Base-by-base conservation (phyloP, 2,113 vertebrate genomes). In the Nibea coibor region DNA sequence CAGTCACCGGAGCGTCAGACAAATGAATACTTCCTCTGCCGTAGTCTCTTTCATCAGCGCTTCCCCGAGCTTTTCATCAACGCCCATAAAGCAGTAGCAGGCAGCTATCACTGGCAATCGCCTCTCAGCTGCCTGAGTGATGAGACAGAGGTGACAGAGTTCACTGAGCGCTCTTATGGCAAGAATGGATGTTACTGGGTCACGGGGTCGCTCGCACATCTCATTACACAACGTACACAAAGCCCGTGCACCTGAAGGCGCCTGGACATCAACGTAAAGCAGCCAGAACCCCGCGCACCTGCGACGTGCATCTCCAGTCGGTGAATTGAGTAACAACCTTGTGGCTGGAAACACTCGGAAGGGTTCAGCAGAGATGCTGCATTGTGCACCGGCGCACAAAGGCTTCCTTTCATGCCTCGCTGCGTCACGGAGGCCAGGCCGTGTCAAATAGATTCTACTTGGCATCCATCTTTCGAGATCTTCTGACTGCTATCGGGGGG, bases 11-110 rank as follows among this genome's bases (percentile, higher is more conserved):
- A 68, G 78, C 87, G 43, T 87, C 89, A 88, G 88, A 92, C 92
- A 93, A 93, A 93, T 91, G 91, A 92, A 91, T 81, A 86, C 88
- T 88, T 90, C 90, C 85, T 69, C 78, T 48, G 50, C 82, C 76
- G 43, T 78, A 78, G 78, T 83, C 88, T 86, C 86, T 90, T 92
- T 91, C 89, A 93, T 93, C 92, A 93, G 81, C 24, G 56, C 85
- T 75, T 82, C 87, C 35, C 35, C 87, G 88, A 88, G 88, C 89
- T 93, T 92, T 93, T 92, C 90, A 92, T 93, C 93, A 94, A 80
- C 76, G 86, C 87, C 92, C 92, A 93, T 92, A 90, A 93, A 91
- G 90, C 91, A 35, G 68, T 76, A 75, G 87, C 84, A 81, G 86
- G 80, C 89, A 83, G 75, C 92, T 81, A 89, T 93, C 91, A 75